A percentile compares a stretch with the other conserved stretches of the same genome.
These are phyloP conservation scores for Colletes collaris DNA, from an alignment of 2,888 invertebrate species.

Conservation along the genomic window DNA sequence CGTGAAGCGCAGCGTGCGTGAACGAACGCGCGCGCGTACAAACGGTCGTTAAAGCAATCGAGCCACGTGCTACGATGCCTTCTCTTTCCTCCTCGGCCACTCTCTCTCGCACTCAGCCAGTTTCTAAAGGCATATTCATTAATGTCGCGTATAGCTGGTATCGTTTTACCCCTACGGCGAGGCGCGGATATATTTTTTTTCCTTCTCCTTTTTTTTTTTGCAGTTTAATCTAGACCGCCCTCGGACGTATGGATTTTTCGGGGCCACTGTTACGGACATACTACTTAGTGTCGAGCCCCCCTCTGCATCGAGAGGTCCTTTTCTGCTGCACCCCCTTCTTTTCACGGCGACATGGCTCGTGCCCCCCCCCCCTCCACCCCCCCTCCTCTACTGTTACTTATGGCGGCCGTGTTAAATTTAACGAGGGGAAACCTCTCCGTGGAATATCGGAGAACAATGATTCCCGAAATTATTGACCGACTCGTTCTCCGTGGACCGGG, in stretches of 20 bases:
- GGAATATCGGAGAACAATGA: constrained; percentile 60
- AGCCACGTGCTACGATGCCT: constrained; percentile 55
- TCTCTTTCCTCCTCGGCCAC: constrained; percentile 44
- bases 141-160: constrained; percentile 73
- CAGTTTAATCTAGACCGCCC: constrained; percentile 61
- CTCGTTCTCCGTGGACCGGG: neutral
- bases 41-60: constrained; percentile 59
- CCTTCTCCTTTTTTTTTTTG: constrained; percentile 28
- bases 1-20: constrained; percentile 28
- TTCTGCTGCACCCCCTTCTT: constrained; percentile 59
- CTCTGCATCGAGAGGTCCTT: constrained; percentile 15
- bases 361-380: constrained; percentile 18
- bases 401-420: constrained; percentile 67
- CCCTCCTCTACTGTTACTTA: constrained; percentile 47
- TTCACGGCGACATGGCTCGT: constrained; percentile 52
- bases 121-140: constrained; percentile 68
- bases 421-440: constrained; percentile 64
- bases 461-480: constrained; percentile 56
- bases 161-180: constrained; percentile 71
- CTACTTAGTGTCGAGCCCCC: constrained; percentile 71
- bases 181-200: constrained; percentile 37
- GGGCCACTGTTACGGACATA: constrained; percentile 69
- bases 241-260: constrained; percentile 66
- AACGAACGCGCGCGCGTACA: constrained; percentile 46
- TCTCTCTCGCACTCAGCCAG: constrained; percentile 25